phyloP scores from a whole-genome alignment of 2,888 invertebrate species.

The Drosophila colorata region DNA sequence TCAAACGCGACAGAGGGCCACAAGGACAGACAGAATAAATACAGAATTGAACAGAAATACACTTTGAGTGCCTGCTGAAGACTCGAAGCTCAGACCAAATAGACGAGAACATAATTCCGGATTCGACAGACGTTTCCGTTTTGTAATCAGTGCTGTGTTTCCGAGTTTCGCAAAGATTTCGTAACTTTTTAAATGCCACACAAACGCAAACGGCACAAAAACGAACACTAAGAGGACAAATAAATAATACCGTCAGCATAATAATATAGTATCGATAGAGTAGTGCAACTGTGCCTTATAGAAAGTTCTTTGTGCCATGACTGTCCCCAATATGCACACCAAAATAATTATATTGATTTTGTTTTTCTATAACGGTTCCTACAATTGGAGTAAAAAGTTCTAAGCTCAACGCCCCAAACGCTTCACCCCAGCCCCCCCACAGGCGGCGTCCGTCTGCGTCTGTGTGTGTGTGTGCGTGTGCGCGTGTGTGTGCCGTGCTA shows the following conservation, averaged over 20 bases:
- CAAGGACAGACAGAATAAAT: slow-evolving; percentile 17
- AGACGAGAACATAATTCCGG: background rate
- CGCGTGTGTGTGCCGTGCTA: background rate
- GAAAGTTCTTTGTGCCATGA: slow-evolving; percentile 65
- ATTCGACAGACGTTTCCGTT: slow-evolving; percentile 5
- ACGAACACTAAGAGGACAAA: slow-evolving; percentile 19
- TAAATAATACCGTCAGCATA: background rate
- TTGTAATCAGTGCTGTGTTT: slow-evolving; percentile 6
- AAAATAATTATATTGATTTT: slow-evolving; percentile 85
- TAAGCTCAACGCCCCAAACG: slow-evolving; percentile 63
- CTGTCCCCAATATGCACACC: slow-evolving; percentile 83
- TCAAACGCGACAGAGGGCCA: slow-evolving; percentile 42
- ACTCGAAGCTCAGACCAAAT: background rate
- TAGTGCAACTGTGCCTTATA: slow-evolving; percentile 44
- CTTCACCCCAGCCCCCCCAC: slow-evolving; percentile 1
- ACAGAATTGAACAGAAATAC: slow-evolving; percentile 10
- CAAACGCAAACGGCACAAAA: slow-evolving; percentile 73
- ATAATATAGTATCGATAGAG: slow-evolving; percentile 6
- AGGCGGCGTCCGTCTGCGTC: slow-evolving; percentile 38
- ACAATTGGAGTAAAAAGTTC: slow-evolving; percentile 85
- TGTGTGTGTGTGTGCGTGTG: slow-evolving; percentile 7
- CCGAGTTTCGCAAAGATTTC: slow-evolving; percentile 6
- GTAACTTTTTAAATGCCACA: slow-evolving; percentile 63
- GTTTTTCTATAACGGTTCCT: slow-evolving; percentile 85
- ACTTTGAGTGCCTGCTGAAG: slow-evolving; percentile 13